Evolutionary conservation across 2,888 invertebrate genomes (phyloP), one percentile per base, ranked within the genome.

Genomic region (Agrochola lota): DNA sequence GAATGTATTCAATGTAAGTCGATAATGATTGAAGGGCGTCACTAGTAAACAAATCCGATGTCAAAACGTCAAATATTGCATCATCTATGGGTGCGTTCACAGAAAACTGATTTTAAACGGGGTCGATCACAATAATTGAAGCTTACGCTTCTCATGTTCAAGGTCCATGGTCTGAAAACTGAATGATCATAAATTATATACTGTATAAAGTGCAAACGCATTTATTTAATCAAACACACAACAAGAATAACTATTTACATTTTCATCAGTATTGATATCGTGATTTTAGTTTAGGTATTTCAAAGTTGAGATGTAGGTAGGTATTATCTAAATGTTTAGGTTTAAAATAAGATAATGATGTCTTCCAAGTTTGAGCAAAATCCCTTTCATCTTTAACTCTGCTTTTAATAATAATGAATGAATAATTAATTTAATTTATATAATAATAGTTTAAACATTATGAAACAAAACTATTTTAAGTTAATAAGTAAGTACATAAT

Each of bases 31-130:
- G n/a, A 15, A 66, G 17, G 26, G 2, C 74, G 11, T 71, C 78
- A 64, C 82, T 82, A 71, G 1, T 17, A n/a, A 1, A 23, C n/a
- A 2, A 63, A 52, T 59, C 46, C 52, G 20, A 82, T 52, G 78
- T 62, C 79, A 83, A 60, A 62, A 67, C 30, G 26, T 59, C 30
- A 60, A 74, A 71, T 59, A 82, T 82, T 82, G 74, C 82, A 69
- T 82, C 82, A 82, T 78, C 30, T 46, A 26, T 15, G n/a, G 49
- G 4, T 57, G 57, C 57, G 69, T 57, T 69, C 69, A 40, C n/a
- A n/a, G 17, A 57, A 55, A 55, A 57, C 4, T 20, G 35, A 57
- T 35, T 20, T n/a, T n/a, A 69, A 40, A n/a, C 2, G 57, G 35
- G 5, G 11, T n/a, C n/a, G 35, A 35, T 35, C 68, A 68, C 30